These are phyloP conservation scores for Megaceryle torquata DNA, from an alignment of 2,113 vertebrate genomes.

Conservation along the genomic window DNA sequence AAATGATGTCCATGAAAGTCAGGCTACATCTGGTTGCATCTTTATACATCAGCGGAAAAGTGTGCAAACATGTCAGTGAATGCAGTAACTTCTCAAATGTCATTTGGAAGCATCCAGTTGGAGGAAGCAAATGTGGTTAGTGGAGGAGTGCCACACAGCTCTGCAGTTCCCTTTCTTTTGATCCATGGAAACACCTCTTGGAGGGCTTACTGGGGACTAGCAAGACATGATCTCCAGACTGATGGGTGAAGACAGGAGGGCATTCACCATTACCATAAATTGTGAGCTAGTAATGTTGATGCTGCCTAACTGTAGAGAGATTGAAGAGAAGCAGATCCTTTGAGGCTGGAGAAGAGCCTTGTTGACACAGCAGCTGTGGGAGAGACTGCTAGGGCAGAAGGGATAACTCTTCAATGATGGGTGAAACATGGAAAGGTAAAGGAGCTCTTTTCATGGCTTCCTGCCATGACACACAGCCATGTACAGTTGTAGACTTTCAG, in stretches of 20 bases:
- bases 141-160: not conserved
- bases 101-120: not conserved
- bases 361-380: not conserved
- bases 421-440: not conserved
- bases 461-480: fast-evolving
- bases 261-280: not conserved
- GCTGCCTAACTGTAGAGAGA: not conserved
- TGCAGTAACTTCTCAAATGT: not conserved
- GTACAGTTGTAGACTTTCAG: not conserved
- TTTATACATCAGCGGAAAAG: not conserved
- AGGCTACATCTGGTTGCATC: not conserved
- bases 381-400: not conserved
- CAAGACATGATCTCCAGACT: not conserved
- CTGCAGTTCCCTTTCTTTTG: not conserved
- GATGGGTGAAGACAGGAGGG: not conserved
- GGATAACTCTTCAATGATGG: not conserved
- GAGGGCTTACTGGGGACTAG: not conserved
- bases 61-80: fast-evolving
- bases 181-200: not conserved
- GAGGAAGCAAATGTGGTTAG: not conserved
- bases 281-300: not conserved
- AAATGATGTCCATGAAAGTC: not conserved
- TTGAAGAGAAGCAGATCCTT: not conserved
- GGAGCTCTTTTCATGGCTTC: not conserved
- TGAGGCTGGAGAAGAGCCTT: not conserved